Conservation (phyloP, 2,888 invertebrate genomes). For the Blomia tropicalis region DNA sequence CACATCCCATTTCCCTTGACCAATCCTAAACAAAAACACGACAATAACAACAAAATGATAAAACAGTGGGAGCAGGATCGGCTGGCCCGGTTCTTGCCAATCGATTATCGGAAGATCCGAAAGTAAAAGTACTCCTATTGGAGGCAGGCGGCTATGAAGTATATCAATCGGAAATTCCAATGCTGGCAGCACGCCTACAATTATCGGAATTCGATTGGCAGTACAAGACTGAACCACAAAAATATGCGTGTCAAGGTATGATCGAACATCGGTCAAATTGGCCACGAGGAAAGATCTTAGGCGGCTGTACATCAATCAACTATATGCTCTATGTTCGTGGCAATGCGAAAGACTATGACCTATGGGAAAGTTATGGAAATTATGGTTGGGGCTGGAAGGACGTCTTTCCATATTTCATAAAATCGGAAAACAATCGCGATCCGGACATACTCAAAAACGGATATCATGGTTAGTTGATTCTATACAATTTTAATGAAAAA, state of each 20-base stretch:
- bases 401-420: slow-evolving; percentile 31
- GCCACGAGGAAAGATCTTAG: slow-evolving; percentile 78
- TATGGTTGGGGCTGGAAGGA: slow-evolving; percentile 55
- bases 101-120: slow-evolving; percentile 32
- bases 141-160: slow-evolving; percentile 41
- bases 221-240: slow-evolving; percentile 32
- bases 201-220: slow-evolving; percentile 32
- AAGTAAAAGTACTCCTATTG: slow-evolving; percentile 32
- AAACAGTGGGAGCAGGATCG: slow-evolving; percentile 31
- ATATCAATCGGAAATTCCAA: slow-evolving; percentile 70
- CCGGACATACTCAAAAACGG: slow-evolving; percentile 29
- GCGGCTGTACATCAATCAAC: slow-evolving; percentile 71
- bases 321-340: slow-evolving; percentile 82
- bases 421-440: slow-evolving; percentile 31
- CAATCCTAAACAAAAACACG: too few species aligned
- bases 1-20: too few species aligned
- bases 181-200: slow-evolving; percentile 43
- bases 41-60: too few species aligned
- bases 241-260: slow-evolving; percentile 31
- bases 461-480: slow-evolving; percentile 23
- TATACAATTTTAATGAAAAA: not conserved
- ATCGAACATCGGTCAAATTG: slow-evolving; percentile 39
- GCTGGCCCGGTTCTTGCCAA: slow-evolving; percentile 32
- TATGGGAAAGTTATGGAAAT: slow-evolving; percentile 70
- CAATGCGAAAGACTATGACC: slow-evolving; percentile 65